A percentile compares a stretch with the other conserved stretches of the same genome.
These are phyloP conservation scores for Adineta ricciae DNA, from an alignment of 2,888 invertebrate genomes.

Conservation along the genomic window DNA sequence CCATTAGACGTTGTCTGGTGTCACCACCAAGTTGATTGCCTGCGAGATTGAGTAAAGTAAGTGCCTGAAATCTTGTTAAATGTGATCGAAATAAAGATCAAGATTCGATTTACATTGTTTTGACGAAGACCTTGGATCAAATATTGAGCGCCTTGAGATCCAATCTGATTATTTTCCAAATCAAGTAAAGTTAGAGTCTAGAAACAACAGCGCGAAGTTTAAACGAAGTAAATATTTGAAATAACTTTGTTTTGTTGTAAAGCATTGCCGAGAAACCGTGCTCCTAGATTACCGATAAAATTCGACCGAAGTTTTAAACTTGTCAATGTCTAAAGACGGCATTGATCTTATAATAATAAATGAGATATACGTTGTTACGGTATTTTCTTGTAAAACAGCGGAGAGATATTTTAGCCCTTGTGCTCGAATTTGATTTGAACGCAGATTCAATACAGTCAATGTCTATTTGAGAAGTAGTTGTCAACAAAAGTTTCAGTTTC, in stretches of 20 bases:
- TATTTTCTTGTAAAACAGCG: no score
- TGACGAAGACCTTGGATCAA: background rate
- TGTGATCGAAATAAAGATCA: background rate
- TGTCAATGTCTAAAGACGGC: background rate
- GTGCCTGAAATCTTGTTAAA: background rate
- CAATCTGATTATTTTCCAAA: background rate
- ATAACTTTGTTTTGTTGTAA: background rate
- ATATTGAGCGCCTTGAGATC: background rate
- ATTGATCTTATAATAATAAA: no score
- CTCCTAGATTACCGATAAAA: background rate
- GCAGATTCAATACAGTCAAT: no score
- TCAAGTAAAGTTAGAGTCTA: background rate
- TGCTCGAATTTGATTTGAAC: no score
- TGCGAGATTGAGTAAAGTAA: background rate
- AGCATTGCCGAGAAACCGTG: background rate
- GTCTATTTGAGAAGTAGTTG: no score
- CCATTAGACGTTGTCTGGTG: background rate
- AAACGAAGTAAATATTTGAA: background rate
- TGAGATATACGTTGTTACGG: no score
- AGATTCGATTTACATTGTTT: background rate
- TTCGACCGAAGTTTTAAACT: background rate
- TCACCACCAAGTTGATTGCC: background rate
- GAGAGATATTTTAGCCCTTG: no score
- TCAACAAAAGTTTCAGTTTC: no score
- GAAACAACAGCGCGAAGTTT: background rate